phyloP scores from a whole-genome alignment of 2,113 vertebrate species.

The Diphyllodes magnificus region DNA sequence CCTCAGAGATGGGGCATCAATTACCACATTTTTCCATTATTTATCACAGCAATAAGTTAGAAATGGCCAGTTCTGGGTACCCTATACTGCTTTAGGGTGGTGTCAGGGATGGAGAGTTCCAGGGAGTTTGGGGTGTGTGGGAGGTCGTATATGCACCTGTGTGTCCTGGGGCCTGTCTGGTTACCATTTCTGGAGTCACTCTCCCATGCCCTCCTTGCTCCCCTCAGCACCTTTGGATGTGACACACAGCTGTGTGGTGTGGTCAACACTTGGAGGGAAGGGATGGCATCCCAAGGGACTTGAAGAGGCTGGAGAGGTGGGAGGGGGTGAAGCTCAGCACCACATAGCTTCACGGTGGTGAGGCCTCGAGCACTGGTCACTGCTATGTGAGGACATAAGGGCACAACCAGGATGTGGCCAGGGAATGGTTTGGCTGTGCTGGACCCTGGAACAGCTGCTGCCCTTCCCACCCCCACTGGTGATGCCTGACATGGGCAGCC shows the following conservation, averaged over 20 bases:
- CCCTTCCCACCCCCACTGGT: background rate
- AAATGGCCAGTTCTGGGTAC: fast-evolving
- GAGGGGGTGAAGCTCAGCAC: background rate
- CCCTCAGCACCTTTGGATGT: background rate
- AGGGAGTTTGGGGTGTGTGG: background rate
- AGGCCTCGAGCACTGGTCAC: background rate
- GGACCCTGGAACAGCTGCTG: too few species aligned
- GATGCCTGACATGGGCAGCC: background rate
- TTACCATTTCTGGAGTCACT: background rate
- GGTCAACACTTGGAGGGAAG: background rate
- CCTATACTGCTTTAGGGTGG: fast-evolving
- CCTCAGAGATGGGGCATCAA: background rate
- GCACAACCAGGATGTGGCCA: background rate
- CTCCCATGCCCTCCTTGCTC: background rate
- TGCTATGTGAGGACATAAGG: fast-evolving
- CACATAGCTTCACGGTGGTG: background rate
- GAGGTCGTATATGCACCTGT: fast-evolving
- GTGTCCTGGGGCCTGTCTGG: background rate
- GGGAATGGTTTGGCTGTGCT: background rate
- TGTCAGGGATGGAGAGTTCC: background rate
- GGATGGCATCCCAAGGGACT: background rate
- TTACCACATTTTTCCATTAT: background rate
- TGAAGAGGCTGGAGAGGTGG: background rate
- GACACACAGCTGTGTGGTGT: background rate
- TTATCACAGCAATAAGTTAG: background rate